Percentiles rank a stretch among this genome's conserved stretches.
Evolutionary conservation across 1,140 invertebrate genomes (phyloP).

Genomic region (Bradysia coprophila): DNA sequence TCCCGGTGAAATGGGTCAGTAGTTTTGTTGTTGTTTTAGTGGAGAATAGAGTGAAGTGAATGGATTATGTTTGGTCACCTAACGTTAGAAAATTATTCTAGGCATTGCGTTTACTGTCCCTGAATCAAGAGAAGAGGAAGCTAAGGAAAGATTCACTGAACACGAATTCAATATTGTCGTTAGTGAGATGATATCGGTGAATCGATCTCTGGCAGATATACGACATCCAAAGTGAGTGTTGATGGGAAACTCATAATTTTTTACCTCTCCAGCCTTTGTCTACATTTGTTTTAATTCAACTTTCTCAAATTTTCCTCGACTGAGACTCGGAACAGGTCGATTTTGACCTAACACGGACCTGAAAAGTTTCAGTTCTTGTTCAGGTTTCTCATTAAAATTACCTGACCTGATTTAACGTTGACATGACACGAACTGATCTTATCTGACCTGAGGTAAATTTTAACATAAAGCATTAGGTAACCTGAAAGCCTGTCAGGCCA

Average conservation of each 20-base stretch:
- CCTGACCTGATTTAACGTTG: too few relatives aligned
- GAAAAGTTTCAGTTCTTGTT: too few relatives aligned
- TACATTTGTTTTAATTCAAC: slow-evolving; percentile 1
- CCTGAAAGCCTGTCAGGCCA: too few relatives aligned
- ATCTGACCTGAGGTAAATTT: too few relatives aligned
- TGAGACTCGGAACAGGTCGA: too few relatives aligned
- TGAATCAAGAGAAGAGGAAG: slow-evolving; percentile 59
- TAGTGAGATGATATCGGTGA: slow-evolving; percentile 93
- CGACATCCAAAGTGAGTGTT: slow-evolving; percentile 66
- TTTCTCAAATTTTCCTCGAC: slow-evolving; percentile 1
- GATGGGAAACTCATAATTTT: not conserved
- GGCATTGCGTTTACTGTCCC: slow-evolving; percentile 70
- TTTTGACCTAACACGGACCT: too few relatives aligned
- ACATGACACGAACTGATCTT: too few relatives aligned
- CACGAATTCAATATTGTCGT: slow-evolving; percentile 98
- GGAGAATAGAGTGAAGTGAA: not conserved
- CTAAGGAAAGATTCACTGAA: slow-evolving; percentile 90
- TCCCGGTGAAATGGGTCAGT: slow-evolving; percentile 70
- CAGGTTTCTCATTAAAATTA: too few relatives aligned
- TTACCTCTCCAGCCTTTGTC: slow-evolving; percentile 1
- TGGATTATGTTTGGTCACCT: slow-evolving; percentile 39
- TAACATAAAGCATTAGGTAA: too few relatives aligned
- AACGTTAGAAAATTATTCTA: slow-evolving; percentile 66
- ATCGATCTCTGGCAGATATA: slow-evolving; percentile 88
- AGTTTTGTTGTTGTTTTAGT: not conserved